These are phyloP conservation scores for Nannobrachium achirus DNA, from an alignment of 2,113 vertebrate genomes.

Conservation along the genomic window DNA sequence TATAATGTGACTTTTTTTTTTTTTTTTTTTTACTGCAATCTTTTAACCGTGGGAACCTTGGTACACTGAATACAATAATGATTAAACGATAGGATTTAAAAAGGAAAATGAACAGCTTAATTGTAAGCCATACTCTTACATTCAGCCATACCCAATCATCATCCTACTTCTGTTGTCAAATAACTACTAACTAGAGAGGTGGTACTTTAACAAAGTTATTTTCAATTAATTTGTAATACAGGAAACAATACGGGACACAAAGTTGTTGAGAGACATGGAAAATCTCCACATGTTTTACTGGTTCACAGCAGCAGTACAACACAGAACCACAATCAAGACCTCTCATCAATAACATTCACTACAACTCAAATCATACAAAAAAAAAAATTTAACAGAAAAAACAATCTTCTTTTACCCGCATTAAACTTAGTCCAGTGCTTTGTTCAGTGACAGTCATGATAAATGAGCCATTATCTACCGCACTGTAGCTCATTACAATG, in stretches of 20 bases:
- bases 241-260: background rate
- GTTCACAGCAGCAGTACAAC: slow-evolving; percentile 48
- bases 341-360: slow-evolving; percentile 15
- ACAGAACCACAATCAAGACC: slow-evolving; percentile 35
- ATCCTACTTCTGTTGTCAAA: too few relatives aligned
- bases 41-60: too few relatives aligned
- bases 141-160: too few relatives aligned
- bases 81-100: too few relatives aligned
- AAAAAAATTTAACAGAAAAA: slow-evolving; percentile 27
- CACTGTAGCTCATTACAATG: background rate
- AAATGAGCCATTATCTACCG: too few relatives aligned
- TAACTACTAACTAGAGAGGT: too few relatives aligned
- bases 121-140: too few relatives aligned
- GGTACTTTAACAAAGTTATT: too few relatives aligned
- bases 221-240: background rate
- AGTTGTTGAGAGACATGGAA: background rate
- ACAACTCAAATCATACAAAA: slow-evolving; percentile 11
- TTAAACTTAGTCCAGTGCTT: slow-evolving; percentile 33
- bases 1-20: too few relatives aligned
- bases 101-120: too few relatives aligned
- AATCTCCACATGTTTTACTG: slow-evolving; percentile 53
- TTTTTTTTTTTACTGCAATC: too few relatives aligned
- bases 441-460: slow-evolving; percentile 1
- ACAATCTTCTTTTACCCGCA: slow-evolving; percentile 3
- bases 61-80: too few relatives aligned